Evolutionary conservation across 2,888 invertebrate species (phyloP), one percentile per base, ranked within the genome.

Genomic region (Lepidochitona cinerea): DNA sequence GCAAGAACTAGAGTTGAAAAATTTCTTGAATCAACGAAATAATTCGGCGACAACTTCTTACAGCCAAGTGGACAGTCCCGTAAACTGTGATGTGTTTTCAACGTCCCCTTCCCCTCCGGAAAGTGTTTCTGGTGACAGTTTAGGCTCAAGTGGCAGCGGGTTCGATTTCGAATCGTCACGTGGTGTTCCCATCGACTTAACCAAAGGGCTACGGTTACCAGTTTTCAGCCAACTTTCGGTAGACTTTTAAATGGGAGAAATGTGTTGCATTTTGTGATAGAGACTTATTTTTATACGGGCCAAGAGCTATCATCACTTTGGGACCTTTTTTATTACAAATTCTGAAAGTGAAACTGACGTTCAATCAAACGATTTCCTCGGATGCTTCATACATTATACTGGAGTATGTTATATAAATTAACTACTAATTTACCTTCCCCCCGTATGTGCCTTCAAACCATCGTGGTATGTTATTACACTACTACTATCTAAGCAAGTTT

Each of bases 51-150:
- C 74, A 80, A 80, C 77, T 75, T n/a, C 52, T 73, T 37, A 49
- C 72, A 64, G 54, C 77, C 14, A 23, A 70, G 12, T 67, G 71
- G 23, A 73, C 78, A 29, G 81, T 79, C 23, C 83, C 84, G 37
- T 81, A 3, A 26, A 32, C 29, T 59, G 29, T 32, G 59, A 59
- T 18, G 4, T 66, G 35, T 35, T 66, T 23, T 35, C 23, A 23
- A 18, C 66, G 2, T 18, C 82, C 5, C 70, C 70, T 7, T 83
- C 84, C 33, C 84, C 86, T 12, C 83, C 82, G 23, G 83, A 83
- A 54, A 84, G 83, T n/a, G 77, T 84, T 68, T 85, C 85, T 26
- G 84, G 84, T n/a, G 84, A 84, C 54, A 83, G 83, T 72, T 78
- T 82, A 29, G 81, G 81, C 18, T 79, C 80, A 76, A 70, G 75